Evolutionary conservation across 2,113 vertebrate species (phyloP), one percentile per base, ranked within the genome.

Genomic region (Marmota monax): DNA sequence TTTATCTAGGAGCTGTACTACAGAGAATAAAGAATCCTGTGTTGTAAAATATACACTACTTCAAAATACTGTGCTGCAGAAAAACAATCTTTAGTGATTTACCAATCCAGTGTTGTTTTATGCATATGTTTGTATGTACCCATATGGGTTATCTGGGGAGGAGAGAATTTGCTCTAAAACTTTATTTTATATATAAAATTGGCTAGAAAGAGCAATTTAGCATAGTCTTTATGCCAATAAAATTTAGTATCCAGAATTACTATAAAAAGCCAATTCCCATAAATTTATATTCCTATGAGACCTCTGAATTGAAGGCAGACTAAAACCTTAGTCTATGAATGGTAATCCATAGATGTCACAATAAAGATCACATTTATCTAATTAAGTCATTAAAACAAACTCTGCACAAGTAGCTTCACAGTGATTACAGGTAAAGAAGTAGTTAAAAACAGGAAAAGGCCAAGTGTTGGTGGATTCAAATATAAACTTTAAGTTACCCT

Each of bases 251-350:
- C 14, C 16, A 74, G 56, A 93, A 37, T 78, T 63, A 72, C 80
- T 72, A 67, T 67, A 88, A 80, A 85, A 94, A 92, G 5, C 56
- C 94, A 37, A 48, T 4, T 93, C 20, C n/a, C 67, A 70, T n/a
- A 95, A 39, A 8, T 32, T 29, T 67, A 32, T 61, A 48, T 72
- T 83, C 48, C 39, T 74, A 22, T 73, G 48, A 87, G 34, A 92
- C 83, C 37, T 76, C n/a, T 61, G 34, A 96, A 93, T 72, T 85
- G 48, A 86, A 93, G 39, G 22, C 74, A 97, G 67, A 96, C 20
- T 73, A 86, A 92, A 90, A 93, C 16, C 27, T 74, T 45, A 5
- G 8, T 84, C 90, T 88, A 58, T 3, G 7, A 91, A 65, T 79
- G n/a, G 34, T 48, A 92, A 56, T 51, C 23, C 72, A 80, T 17